Conservation (phyloP, 2,113 vertebrate genomes). For the Salvelinus alpinus region DNA sequence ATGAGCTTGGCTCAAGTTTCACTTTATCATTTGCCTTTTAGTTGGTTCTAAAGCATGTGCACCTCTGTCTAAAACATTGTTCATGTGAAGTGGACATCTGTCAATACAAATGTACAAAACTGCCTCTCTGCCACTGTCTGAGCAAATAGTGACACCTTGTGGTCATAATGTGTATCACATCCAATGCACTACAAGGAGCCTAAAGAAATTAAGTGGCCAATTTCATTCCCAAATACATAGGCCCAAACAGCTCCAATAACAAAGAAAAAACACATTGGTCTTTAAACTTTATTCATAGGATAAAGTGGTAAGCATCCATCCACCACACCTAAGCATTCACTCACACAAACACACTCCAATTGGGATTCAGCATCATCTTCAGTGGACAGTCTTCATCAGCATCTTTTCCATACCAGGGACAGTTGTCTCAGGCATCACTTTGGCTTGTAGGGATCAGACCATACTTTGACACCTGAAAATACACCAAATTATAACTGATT, state of each 20-base stretch:
- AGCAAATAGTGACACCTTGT: conserved; percentile 37
- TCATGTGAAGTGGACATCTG: no score
- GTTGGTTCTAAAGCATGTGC: no score
- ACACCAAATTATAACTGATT: background rate
- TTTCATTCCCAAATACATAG: no score
- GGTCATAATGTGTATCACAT: conserved; percentile 24
- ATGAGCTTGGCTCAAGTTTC: no score
- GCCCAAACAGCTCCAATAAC: no score
- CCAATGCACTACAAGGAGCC: background rate
- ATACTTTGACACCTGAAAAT: conserved; percentile 73
- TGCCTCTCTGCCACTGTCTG: background rate
- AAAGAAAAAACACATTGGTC: no score
- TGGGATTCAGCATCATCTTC: background rate
- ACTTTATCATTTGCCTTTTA: no score
- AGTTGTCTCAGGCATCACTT: conserved; percentile 54
- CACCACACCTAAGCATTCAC: conserved; percentile 36
- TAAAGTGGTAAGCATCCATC: conserved; percentile 17
- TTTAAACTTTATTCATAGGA: conserved; percentile 56
- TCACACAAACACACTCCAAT: conserved; percentile 14
- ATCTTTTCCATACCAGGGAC: background rate
- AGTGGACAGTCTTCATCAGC: conserved; percentile 15
- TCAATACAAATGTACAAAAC: background rate
- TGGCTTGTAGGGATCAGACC: conserved; percentile 77
- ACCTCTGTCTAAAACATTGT: no score
- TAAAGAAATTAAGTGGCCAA: no score